Evolutionary conservation across 2,113 vertebrate species (phyloP).

Genomic region (Platycercus adscitus): DNA sequence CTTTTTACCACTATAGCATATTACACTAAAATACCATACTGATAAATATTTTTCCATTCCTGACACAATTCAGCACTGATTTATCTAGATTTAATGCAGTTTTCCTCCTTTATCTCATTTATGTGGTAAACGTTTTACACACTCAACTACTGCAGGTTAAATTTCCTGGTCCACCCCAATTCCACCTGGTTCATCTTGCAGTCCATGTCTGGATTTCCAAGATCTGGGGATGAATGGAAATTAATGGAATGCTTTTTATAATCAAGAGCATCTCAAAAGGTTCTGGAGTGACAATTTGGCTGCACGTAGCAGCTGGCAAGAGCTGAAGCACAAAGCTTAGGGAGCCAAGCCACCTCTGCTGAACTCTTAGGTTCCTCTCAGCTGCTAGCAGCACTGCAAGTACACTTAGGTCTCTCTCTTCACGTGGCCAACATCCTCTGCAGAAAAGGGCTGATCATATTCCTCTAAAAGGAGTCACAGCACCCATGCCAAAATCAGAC

Average conservation of each 20-base stretch:
- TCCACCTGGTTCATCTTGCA: neutral
- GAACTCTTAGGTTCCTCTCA: neutral
- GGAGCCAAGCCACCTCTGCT: neutral
- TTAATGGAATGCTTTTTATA: neutral
- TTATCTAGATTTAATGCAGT: neutral
- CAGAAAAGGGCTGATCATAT: neutral
- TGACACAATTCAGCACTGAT: neutral
- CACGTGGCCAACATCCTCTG: neutral
- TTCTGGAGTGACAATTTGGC: neutral
- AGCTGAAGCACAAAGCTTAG: neutral
- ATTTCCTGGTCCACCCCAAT: neutral
- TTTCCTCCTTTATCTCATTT: neutral
- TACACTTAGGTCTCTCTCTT: neutral
- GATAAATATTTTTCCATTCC: neutral
- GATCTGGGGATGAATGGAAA: neutral
- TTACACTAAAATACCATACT: neutral
- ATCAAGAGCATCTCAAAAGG: neutral
- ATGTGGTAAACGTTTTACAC: neutral
- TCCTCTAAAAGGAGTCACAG: neutral
- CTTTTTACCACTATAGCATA: neutral
- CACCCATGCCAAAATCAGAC: neutral
- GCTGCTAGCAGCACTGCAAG: neutral
- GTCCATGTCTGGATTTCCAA: neutral
- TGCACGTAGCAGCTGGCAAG: accelerated
- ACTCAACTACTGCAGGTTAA: neutral